Evolutionary conservation across 2,113 vertebrate species (phyloP), one percentile per base, ranked within the genome.

Genomic region (Otolemur garnettii): DNA sequence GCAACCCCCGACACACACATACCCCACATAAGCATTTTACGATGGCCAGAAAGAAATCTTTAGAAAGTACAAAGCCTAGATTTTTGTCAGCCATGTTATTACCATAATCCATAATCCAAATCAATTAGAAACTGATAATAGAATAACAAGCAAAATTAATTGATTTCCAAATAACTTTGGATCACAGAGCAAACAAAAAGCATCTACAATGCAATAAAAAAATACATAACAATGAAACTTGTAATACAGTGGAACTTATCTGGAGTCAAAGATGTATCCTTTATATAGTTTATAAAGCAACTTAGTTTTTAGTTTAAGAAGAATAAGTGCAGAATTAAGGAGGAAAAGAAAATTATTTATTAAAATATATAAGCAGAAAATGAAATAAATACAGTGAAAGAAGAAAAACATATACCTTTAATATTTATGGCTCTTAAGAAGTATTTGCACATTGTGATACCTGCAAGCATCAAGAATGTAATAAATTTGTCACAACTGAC

Each of bases 401-500:
- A 14, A 35, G 33, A 2, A 92, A 69, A 86, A 8, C 4, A 78
- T 7, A 10, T 17, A 45, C 22, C 15, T n/a, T 91, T 42, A 55
- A 15, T 72, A 75, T 93, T 13, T 80, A 62, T 69, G 59, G 3
- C 57, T 62, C 53, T 82, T 7, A 91, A 81, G 8, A 89, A 92
- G 5, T 53, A 93, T 86, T 83, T 92, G 28, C 74, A 93, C 50
- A 87, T 30, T 55, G 9, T 80, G 82, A 33, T 68, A 69, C 80
- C 50, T 92, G 30, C 19, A 96, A 92, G 72, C 38, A 83, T 68
- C 62, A 94, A 90, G 35, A 91, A 86, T 57, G 35, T 21, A 94
- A 82, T 64, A 86, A 93, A 96, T 97, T 98, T 62, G 95, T 97
- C 92, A 97, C 62, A 71, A 92, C 55, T 90, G 93, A 89, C 53